A percentile compares a stretch with the other conserved stretches of the same genome.
These are phyloP conservation scores for Drosophila cardini DNA, from an alignment of 1,140 invertebrate species.

Conservation along the genomic window DNA sequence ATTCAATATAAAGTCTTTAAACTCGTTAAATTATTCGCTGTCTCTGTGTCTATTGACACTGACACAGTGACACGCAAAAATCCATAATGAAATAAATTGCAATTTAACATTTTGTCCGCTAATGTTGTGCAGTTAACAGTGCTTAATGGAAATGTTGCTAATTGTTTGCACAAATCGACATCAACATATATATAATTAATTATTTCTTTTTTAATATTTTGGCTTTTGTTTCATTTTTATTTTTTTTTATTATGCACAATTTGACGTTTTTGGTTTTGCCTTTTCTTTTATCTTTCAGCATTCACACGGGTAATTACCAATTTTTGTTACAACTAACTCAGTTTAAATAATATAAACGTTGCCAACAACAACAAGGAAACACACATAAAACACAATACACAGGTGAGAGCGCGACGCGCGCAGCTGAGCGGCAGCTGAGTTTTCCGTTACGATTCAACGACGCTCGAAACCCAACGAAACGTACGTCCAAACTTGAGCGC, in stretches of 20 bases:
- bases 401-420: conserved; percentile 64
- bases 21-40: conserved; percentile 26
- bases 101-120: conserved; percentile 45
- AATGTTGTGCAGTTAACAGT: conserved; percentile 52
- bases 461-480: conserved; percentile 14
- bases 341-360: conserved; percentile 65
- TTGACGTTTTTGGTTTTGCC: conserved; percentile 38
- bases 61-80: conserved; percentile 79
- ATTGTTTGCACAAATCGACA: conserved; percentile 26
- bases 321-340: conserved; percentile 64
- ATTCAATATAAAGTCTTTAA: conserved; percentile 34
- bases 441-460: conserved; percentile 26
- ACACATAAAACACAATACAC: conserved; percentile 32
- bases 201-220: conserved; percentile 34
- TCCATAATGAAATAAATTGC: conserved; percentile 73
- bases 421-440: conserved; percentile 67
- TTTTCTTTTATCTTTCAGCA: conserved; percentile 44
- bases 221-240: conserved; percentile 18
- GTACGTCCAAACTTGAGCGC: conserved; percentile 64
- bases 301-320: conserved; percentile 62
- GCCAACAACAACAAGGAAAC: conserved; percentile 67
- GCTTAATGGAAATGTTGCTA: conserved; percentile 43
- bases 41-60: conserved; percentile 55
- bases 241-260: conserved; percentile 42
- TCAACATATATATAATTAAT: conserved; percentile 21